Base-by-base conservation (phyloP, 2,888 invertebrate genomes). In the Smittia aterrima region DNA sequence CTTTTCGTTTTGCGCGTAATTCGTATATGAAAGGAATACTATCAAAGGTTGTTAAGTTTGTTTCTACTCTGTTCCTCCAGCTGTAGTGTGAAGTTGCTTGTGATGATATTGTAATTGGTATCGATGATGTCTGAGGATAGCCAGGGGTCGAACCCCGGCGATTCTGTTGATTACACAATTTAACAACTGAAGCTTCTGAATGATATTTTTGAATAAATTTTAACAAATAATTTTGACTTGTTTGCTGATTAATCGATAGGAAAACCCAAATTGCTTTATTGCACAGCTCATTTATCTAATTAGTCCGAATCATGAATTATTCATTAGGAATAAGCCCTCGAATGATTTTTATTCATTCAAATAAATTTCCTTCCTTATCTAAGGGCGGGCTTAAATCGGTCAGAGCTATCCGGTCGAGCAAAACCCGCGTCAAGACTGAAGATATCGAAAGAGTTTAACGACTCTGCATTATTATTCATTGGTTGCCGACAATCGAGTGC, bases 101-200 rank as follows among this genome's bases (percentile, higher is more conserved):
- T 67, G 67, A 67, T 67, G 67, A 24, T 67, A 3, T 24, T 22
- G 6, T 47, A 13, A n/a, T 32, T 47, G 67, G 67, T 67, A 67
- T 67, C 67, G 47, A 67, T 67, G 67, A 67, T 67, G 67, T 41
- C 20, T 67, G 67, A 67, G 18, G 24, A 22, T 41, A 4, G 40
- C 38, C 41, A n/a, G 67, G 67, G 41, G 40, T 67, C 67, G 24
- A 67, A 41, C 4, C 41, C 41, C 13, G 18, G 7, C 41, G 7
- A 25, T 41, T 11, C 13, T 41, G 13, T 67, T 67, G 67, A 67
- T 67, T 67, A 47, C 6, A 11, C n/a, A 41, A 24, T 67, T 67
- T 58, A n/a, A 9, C 16, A 13, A n/a, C 67, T 67, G 67, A 67
- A 41, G 67, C 47, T 66, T 66, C 41, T 40, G 13, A 24, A 62